These are phyloP conservation scores for Chloroceryle aenea DNA, from an alignment of 2,113 vertebrate species.

Conservation along the genomic window DNA sequence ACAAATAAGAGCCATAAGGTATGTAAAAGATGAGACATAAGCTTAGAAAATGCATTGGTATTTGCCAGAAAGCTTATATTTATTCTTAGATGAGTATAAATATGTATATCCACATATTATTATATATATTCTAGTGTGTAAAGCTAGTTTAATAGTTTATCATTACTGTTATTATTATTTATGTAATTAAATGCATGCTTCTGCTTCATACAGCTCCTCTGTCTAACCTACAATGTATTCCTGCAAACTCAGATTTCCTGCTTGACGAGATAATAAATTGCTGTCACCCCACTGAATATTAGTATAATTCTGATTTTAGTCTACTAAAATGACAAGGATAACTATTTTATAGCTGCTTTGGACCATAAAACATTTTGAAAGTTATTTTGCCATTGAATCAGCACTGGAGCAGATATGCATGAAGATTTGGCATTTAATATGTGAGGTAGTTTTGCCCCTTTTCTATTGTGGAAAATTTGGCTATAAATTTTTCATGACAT, in stretches of 20 bases:
- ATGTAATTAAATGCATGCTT: slow-evolving; percentile 34
- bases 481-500: slow-evolving; percentile 71
- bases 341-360: slow-evolving; percentile 72
- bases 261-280: slow-evolving; percentile 75
- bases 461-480: slow-evolving; percentile 49
- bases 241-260: slow-evolving; percentile 63
- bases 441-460: slow-evolving; percentile 34
- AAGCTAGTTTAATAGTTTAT: slow-evolving; percentile 18
- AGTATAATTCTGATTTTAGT: slow-evolving; percentile 77
- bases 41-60: neutral
- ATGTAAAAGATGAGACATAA: neutral
- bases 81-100: slow-evolving; percentile 31
- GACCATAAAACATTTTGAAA: slow-evolving; percentile 76
- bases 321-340: slow-evolving; percentile 71
- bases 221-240: neutral
- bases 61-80: slow-evolving; percentile 10
- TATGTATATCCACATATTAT: slow-evolving; percentile 15
- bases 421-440: slow-evolving; percentile 52
- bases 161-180: slow-evolving; percentile 33
- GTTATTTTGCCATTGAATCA: slow-evolving; percentile 71
- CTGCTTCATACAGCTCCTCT: slow-evolving; percentile 11
- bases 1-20: neutral
- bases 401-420: slow-evolving; percentile 52
- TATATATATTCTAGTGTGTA: slow-evolving; percentile 43
- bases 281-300: slow-evolving; percentile 69